These are phyloP conservation scores for Perithous albicinctus DNA, from an alignment of 2,888 invertebrate genomes.

Conservation along the genomic window DNA sequence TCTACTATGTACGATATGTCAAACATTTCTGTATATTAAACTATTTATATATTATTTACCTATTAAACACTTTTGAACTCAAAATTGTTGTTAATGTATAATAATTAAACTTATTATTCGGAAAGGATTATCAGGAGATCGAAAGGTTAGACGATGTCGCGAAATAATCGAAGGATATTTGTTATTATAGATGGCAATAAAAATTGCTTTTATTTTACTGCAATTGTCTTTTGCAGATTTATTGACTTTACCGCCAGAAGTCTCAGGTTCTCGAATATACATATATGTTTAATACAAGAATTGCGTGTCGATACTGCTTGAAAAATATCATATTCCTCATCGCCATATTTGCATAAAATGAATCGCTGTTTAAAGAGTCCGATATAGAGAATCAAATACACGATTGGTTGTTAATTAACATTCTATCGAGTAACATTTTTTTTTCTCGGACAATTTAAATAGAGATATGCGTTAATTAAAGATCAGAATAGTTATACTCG, in stretches of 20 bases:
- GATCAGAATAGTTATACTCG: not conserved
- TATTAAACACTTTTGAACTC: too few relatives aligned
- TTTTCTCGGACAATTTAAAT: not conserved
- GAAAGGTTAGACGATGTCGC: constrained; percentile 3
- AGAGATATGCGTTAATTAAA: not conserved
- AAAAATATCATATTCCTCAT: constrained; percentile 28
- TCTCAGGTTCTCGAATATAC: not conserved
- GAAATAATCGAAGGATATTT: constrained; percentile 2
- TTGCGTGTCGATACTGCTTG: constrained; percentile 21
- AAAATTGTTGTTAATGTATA: too few relatives aligned
- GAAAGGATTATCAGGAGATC: not conserved
- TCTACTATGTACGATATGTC: too few relatives aligned
- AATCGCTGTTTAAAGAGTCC: not conserved
- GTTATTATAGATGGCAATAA: constrained; percentile 48
- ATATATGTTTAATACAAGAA: not conserved
- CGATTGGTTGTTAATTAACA: not conserved
- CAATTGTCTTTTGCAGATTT: not conserved
- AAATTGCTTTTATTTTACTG: constrained; percentile 9
- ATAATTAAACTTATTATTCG: too few relatives aligned
- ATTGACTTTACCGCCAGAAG: constrained; percentile 24
- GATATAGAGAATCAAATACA: not conserved
- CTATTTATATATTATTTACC: too few relatives aligned
- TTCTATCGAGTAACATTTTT: not conserved
- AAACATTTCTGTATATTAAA: too few relatives aligned
- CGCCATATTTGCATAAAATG: not conserved